Evolutionary conservation across 1,140 invertebrate genomes (phyloP), one percentile per base, ranked within the genome.

Genomic region (Eumaeus atala): DNA sequence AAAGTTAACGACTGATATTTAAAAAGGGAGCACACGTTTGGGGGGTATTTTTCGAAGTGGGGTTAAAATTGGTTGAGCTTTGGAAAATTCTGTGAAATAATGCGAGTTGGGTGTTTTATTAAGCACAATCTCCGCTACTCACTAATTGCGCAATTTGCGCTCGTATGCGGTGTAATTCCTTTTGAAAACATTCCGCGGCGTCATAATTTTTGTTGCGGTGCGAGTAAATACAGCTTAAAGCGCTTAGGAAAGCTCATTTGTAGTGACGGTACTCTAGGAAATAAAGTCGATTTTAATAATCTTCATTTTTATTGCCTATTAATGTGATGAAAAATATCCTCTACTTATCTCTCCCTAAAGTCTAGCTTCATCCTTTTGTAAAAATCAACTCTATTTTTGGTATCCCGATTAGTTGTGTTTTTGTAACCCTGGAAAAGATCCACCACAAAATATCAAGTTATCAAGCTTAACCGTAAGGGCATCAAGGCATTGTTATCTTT

Each of bases 1-100:
- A 68, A 77, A 77, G 77, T 82, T 79, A 84, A 80, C 72, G 81
- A 82, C 78, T 66, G 77, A 69, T 82, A 81, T 84, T 82, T 80
- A 76, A 75, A 72, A 62, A 59, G 66, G 66, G 61, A 71, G 52
- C 62, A 58, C 61, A 64, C 65, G 66, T 70, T 67, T 63, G 55
- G 54, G 48, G 59, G 21, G 21, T 28, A 28, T 28, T 28, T 28
- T 28, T 28, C 21, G 6, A 28, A 6, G 21, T 2, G 21, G 53
- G 37, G 48, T 35, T 61, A 74, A 77, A 78, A 80, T 77, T 62
- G 69, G 69, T 63, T 66, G 51, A 62, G 70, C 80, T 84, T 81
- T 81, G 73, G 79, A 84, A 81, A 44, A 16, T 44, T 44, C 17
- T 44, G 14, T 14, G 40, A 14, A 44, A 44, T 16, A 14, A 7